These are phyloP conservation scores for Pseudocheirus occidentalis DNA, from an alignment of 2,797 vertebrate genomes.

Conservation along the genomic window DNA sequence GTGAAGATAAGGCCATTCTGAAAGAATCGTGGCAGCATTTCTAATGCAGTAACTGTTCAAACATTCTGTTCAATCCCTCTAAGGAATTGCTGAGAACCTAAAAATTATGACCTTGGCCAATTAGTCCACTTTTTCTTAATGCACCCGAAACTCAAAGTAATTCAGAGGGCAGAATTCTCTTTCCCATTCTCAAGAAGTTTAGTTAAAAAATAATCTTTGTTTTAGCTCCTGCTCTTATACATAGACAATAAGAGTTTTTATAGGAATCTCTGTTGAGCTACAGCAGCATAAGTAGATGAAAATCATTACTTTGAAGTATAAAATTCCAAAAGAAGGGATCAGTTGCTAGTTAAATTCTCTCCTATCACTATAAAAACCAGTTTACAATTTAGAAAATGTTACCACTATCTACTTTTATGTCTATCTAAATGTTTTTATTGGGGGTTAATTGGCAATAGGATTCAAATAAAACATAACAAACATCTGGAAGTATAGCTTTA, in stretches of 20 bases:
- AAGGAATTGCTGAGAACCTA: background rate
- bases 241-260: background rate
- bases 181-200: background rate
- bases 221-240: slow-evolving; percentile 10
- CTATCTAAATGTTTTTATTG: slow-evolving; percentile 51
- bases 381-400: slow-evolving; percentile 56
- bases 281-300: slow-evolving; percentile 8
- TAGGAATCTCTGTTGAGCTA: background rate
- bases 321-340: background rate
- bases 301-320: slow-evolving; percentile 21
- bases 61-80: background rate
- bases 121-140: slow-evolving; percentile 13
- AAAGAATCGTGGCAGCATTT: background rate
- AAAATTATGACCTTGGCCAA: background rate
- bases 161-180: background rate
- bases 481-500: slow-evolving; percentile 52
- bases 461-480: slow-evolving; percentile 49
- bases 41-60: background rate
- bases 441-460: slow-evolving; percentile 24
- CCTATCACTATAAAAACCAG: slow-evolving; percentile 26
- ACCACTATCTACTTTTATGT: slow-evolving; percentile 42
- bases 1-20: background rate
- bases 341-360: background rate
- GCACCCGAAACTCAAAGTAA: slow-evolving; percentile 2
- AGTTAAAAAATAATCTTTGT: background rate